Percentiles rank a stretch among this genome's conserved stretches.
Evolutionary conservation across 2,113 vertebrate species (phyloP).

Genomic region (Caretta caretta): DNA sequence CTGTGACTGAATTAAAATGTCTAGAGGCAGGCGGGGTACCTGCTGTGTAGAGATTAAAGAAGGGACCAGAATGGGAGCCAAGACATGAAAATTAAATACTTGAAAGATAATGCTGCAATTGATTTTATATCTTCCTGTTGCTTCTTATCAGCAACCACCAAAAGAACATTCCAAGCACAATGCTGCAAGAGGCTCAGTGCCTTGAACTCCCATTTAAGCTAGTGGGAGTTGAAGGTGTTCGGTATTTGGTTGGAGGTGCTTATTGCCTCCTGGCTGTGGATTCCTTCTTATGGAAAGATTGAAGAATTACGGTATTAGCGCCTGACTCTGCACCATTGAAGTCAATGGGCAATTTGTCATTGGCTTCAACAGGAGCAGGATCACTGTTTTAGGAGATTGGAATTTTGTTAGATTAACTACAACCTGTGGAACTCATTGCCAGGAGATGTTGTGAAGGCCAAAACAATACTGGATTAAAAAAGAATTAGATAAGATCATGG

Average conservation of each 20-base stretch:
- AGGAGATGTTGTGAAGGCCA: background rate
- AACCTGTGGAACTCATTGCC: background rate
- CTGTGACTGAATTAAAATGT: constrained; percentile 72
- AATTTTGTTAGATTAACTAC: background rate
- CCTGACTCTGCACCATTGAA: background rate
- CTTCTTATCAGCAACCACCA: background rate
- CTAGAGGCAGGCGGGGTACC: constrained; percentile 70
- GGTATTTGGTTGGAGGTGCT: background rate
- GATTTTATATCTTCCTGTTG: constrained; percentile 49
- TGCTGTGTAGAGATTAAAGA: constrained; percentile 75
- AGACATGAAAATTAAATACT: constrained; percentile 70
- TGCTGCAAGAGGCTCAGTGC: constrained; percentile 21
- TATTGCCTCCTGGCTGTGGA: background rate
- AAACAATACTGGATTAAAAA: background rate
- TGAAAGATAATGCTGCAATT: constrained; percentile 49
- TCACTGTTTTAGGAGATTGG: background rate
- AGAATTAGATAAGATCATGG: background rate
- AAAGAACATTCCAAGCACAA: constrained; percentile 15
- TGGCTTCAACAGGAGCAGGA: background rate
- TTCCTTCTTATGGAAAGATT: background rate
- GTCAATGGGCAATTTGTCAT: background rate
- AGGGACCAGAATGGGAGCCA: constrained; percentile 9
- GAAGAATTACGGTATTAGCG: background rate
- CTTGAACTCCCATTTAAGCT: background rate
- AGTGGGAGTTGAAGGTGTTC: background rate